phyloP scores from a whole-genome alignment of 2,888 invertebrate genomes.

The Hetaerina titia region DNA sequence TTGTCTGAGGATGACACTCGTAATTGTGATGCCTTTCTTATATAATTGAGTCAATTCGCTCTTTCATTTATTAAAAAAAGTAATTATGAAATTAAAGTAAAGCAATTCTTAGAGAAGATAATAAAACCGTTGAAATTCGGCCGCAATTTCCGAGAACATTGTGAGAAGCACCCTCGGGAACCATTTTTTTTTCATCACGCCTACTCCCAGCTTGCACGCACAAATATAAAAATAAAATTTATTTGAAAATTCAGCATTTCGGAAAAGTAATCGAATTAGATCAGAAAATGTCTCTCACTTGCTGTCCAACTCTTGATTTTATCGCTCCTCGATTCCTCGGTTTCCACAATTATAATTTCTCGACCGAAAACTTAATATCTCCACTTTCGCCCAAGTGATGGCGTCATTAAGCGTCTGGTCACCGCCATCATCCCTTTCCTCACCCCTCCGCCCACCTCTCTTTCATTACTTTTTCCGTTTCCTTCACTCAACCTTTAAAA shows the following conservation, averaged over 20 bases:
- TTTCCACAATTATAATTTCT: background rate
- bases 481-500: background rate
- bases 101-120: background rate
- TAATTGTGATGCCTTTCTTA: background rate
- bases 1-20: background rate
- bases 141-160: background rate
- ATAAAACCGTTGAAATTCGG: background rate
- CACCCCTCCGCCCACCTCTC: background rate
- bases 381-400: slow-evolving; percentile 9
- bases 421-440: background rate
- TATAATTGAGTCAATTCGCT: background rate
- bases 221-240: background rate
- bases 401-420: background rate
- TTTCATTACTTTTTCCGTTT: background rate
- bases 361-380: slow-evolving; percentile 32
- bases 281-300: background rate
- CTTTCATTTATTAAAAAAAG: background rate
- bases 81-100: background rate
- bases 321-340: background rate
- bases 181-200: background rate
- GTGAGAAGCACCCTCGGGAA: background rate
- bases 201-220: background rate
- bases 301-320: background rate
- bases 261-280: background rate
- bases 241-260: background rate